Conservation (phyloP, 1,140 invertebrate genomes). For the Druon quercuslanigerum region DNA sequence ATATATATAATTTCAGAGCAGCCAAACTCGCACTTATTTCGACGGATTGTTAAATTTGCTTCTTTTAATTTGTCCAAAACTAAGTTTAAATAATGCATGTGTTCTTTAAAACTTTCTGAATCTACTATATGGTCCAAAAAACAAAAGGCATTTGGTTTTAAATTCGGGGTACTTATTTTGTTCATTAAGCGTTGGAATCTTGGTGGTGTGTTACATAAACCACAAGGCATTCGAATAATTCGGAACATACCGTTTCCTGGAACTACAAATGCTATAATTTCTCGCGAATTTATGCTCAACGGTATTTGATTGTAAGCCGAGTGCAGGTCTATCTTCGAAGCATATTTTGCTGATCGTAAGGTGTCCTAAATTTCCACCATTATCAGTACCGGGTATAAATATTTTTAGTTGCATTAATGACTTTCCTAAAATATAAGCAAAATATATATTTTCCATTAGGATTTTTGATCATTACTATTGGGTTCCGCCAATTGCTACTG, state of each 20-base stretch:
- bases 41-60: too few relatives aligned
- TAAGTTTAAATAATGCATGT: too few relatives aligned
- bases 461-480: not conserved
- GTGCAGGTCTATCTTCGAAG: not conserved
- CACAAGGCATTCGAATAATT: not conserved
- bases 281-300: not conserved
- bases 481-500: slow-evolving; percentile 24
- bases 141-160: too few relatives aligned
- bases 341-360: not conserved
- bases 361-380: not conserved
- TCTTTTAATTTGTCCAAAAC: too few relatives aligned
- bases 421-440: not conserved
- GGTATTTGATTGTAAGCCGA: not conserved
- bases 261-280: slow-evolving; percentile 26
- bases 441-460: not conserved
- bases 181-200: too few relatives aligned
- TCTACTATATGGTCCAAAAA: too few relatives aligned
- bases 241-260: slow-evolving; percentile 15
- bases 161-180: too few relatives aligned
- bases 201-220: too few relatives aligned
- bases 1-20: too few relatives aligned
- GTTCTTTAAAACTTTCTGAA: too few relatives aligned
- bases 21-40: too few relatives aligned
- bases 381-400: not conserved
- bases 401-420: not conserved